Conservation (phyloP, 2,888 invertebrate species). For the Kryphioiulus occultus region DNA sequence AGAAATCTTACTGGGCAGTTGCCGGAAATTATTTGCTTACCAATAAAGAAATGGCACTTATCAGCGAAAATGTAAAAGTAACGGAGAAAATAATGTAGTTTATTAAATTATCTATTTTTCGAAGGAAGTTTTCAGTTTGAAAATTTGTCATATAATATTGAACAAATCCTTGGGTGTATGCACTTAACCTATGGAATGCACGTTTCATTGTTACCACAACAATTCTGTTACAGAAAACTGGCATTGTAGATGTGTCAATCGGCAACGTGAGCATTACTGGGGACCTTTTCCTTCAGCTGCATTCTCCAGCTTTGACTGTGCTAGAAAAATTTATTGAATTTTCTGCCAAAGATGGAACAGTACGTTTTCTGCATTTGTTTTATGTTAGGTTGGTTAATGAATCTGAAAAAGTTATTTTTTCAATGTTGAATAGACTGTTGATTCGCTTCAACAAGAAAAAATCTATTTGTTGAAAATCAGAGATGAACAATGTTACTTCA, state of each 20-base stretch:
- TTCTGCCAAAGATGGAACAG: not conserved
- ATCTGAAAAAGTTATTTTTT: not conserved
- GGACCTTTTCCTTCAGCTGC: not conserved
- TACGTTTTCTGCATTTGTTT: not conserved
- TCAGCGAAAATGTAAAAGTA: too few relatives aligned
- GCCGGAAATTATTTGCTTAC: too few relatives aligned
- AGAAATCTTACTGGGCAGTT: too few relatives aligned
- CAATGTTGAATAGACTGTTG: not conserved
- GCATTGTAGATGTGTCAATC: not conserved
- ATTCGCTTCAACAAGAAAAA: constrained; percentile 58
- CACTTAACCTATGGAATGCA: too few relatives aligned
- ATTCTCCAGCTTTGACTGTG: not conserved
- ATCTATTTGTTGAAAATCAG: constrained; percentile 66
- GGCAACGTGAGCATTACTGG: not conserved
- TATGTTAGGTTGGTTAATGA: not conserved
- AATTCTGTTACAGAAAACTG: constrained; percentile 9
- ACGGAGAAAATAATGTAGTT: too few relatives aligned
- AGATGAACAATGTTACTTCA: constrained; percentile 60
- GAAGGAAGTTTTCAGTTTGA: too few relatives aligned
- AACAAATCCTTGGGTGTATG: too few relatives aligned
- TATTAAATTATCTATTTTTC: too few relatives aligned
- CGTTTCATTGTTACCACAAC: too few relatives aligned
- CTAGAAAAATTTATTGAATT: constrained; percentile 47
- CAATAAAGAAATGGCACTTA: too few relatives aligned
- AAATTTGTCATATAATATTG: too few relatives aligned